Conservation (phyloP, 1,140 invertebrate species). For the roundworm (Caenorhabditis elegans) region DNA sequence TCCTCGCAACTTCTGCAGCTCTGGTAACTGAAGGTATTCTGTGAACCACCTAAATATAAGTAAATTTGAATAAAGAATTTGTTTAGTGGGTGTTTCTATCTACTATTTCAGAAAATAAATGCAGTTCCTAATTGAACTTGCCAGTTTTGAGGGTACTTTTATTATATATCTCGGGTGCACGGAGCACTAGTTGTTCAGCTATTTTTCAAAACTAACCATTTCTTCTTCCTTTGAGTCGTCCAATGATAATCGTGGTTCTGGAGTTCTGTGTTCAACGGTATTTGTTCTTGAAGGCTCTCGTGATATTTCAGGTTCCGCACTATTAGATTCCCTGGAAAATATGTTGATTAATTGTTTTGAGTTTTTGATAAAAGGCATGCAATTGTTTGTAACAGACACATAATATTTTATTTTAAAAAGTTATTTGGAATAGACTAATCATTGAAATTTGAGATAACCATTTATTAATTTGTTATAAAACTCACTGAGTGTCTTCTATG, state of each 20-base stretch:
- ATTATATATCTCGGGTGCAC: too few species aligned
- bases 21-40: slow-evolving; percentile 55
- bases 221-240: not conserved
- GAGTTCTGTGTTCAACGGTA: not conserved
- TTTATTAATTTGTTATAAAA: not conserved
- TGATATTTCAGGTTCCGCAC: not conserved
- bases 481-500: not conserved
- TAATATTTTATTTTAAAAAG: too few species aligned
- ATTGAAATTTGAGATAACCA: not conserved
- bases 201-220: not conserved
- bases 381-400: not conserved
- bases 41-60: slow-evolving; percentile 6
- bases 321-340: not conserved
- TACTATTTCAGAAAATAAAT: too few species aligned
- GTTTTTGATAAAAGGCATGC: too few species aligned
- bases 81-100: too few species aligned
- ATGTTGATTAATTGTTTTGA: too few species aligned
- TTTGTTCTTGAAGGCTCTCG: not conserved
- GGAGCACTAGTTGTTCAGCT: too few species aligned
- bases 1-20: slow-evolving; percentile 61
- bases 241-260: not conserved
- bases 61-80: too few species aligned
- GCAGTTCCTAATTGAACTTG: too few species aligned
- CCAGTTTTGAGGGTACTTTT: too few species aligned
- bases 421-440: not conserved